Evolutionary conservation across 2,113 vertebrate genomes (phyloP), one percentile per base, ranked within the genome.

Genomic region (Tragulus kanchil): DNA sequence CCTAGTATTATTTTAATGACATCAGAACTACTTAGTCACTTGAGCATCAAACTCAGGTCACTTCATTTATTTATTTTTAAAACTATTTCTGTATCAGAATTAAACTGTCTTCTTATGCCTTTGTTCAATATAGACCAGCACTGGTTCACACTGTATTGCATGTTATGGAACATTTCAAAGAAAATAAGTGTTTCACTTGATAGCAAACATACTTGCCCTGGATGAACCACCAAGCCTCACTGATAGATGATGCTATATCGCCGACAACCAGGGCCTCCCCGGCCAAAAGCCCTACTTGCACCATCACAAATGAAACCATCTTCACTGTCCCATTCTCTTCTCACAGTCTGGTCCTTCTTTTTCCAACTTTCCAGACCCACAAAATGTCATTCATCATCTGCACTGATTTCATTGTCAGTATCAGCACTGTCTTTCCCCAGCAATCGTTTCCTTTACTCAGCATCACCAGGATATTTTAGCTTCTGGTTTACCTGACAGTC

Each of bases 101-200:
- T 61, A 75, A 81, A 67, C 83, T 31, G 16, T 52, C 45, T 95
- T 90, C 71, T 42, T 69, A 19, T 64, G 16, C n/a, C 64, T 93
- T 77, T 94, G 52, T 65, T 77, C 87, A 69, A 25, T 89, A 75
- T 90, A 96, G n/a, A 89, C 21, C 81, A 94, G 45, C 23, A 77
- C 8, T 83, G 36, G 56, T 50, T 93, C 86, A 94, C 11, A 78
- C 42, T 61, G 77, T 64, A 88, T 17, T 90, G 21, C 13, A 88
- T 77, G n/a, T n/a, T 78, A 94, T 17, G 0, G 25, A 75, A 91
- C 48, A 88, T 81, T 88, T 89, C 78, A 86, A 94, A 84, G 61
- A 89, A 94, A 93, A 87, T 59, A 81, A 91, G 48, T 36, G 71
- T 64, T 58, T 73, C 16, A 31, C 15, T 90, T 84, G 56, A 85